Conservation (phyloP, 2,113 vertebrate species). For the Nesoenas mayeri region DNA sequence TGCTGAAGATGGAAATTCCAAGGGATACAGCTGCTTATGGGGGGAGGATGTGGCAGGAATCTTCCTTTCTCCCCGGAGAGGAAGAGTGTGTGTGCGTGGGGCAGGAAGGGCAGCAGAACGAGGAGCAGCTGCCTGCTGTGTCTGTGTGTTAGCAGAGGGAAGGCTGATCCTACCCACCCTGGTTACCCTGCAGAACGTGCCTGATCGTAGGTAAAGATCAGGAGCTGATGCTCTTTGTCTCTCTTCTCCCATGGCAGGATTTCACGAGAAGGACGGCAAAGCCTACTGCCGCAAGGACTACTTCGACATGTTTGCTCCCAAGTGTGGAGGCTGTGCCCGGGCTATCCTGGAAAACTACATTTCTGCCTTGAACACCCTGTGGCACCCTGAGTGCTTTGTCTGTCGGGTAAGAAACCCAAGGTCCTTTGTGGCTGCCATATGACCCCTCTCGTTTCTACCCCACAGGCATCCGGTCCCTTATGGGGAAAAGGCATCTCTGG, state of each 20-base stretch:
- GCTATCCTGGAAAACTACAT: conserved; percentile 99
- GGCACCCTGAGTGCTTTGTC: conserved; percentile 98
- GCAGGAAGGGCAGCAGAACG: background rate
- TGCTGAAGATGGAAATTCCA: background rate
- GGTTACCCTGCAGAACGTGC: background rate
- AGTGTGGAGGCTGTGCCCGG: conserved; percentile 94
- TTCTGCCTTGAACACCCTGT: conserved; percentile 93
- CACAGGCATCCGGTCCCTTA: background rate
- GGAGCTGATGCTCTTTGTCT: background rate
- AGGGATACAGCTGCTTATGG: background rate
- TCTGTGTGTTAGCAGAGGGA: background rate
- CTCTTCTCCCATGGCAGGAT: conserved; percentile 78
- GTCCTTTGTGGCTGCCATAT: background rate
- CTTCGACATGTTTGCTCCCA: conserved; percentile 98
- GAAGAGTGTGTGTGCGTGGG: background rate
- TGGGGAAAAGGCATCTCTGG: background rate
- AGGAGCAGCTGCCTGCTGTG: background rate
- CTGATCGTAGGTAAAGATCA: background rate
- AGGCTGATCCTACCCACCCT: background rate
- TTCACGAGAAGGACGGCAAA: conserved; percentile 98
- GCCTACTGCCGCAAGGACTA: conserved; percentile 98
- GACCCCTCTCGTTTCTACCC: background rate
- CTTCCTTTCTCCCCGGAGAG: background rate
- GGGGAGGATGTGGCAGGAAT: background rate
- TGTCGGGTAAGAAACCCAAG: conserved; percentile 86